Base-by-base conservation (phyloP, 2,797 vertebrate species). In the Anabacerthia variegaticeps region DNA sequence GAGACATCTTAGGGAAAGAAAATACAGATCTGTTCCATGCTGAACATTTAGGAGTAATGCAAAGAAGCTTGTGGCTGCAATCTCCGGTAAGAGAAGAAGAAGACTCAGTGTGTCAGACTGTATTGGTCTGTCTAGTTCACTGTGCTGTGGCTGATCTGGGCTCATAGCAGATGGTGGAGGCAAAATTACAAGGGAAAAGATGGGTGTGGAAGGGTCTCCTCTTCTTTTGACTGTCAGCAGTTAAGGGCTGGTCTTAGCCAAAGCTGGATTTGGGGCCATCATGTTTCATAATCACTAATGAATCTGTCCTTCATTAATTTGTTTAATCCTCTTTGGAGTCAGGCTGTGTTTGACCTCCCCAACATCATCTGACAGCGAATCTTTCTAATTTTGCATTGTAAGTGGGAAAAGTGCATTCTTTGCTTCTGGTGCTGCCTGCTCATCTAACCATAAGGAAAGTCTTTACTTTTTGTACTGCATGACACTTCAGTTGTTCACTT, bases 291-390 rank as follows among this genome's bases (percentile, higher is more conserved):
- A 89, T 61, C 71, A 14, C 73, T 89, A 37, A 74, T 80, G 85
- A 43, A 24, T 95, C 73, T 83, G 79, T 46, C 39, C 36, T 79
- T 30, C 54, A 27, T 73, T 88, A 26, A 59, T 92, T 91, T 63
- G 36, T 76, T 91, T 92, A 94, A 96, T 95, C 89, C 58, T 93
- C 82, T 94, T 93, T 85, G 59, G 22, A 72, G 49, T n/a, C 72
- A 65, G 49, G 39, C 61, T 71, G 32, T 77, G 27, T 91, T 39
- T 71, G 30, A 48, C 73, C 44, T 91, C 46, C 24, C 18, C 52
- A 20, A 27, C 65, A 51, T 58, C 46, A 43, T 34, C 61, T 75
- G 79, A 39, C 54, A 91, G 49, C 0, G 7, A 75, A 68, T 92
- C 73, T 72, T 78, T 85, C 87, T 85, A 78, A 75, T 78, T 82